These are phyloP conservation scores for Enteromius unitaeniatus DNA, from an alignment of 2,797 vertebrate species.

Conservation along the genomic window DNA sequence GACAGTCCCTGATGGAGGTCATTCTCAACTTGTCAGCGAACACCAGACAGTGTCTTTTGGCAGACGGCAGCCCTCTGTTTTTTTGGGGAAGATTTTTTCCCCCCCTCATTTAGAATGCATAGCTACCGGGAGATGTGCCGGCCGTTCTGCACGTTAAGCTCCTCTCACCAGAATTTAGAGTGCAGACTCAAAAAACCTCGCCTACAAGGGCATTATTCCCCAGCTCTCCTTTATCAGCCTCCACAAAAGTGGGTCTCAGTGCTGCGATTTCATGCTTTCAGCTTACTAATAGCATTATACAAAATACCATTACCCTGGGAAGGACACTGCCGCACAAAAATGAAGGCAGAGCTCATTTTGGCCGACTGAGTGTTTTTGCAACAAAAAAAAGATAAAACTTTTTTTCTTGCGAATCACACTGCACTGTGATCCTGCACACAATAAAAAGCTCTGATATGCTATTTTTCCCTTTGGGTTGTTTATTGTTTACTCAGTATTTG, in stretches of 20 bases:
- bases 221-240: constrained; percentile 50
- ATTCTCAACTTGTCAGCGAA: constrained; percentile 32
- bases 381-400: constrained; percentile 21
- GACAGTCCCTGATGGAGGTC: constrained; percentile 28
- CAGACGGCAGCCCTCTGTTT: neutral
- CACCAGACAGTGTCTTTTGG: neutral
- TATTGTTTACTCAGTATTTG: constrained; percentile 63
- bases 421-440: constrained; percentile 22
- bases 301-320: constrained; percentile 76
- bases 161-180: constrained; percentile 26
- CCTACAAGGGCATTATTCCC: constrained; percentile 55
- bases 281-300: constrained; percentile 79
- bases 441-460: constrained; percentile 31
- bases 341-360: constrained; percentile 71
- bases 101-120: constrained; percentile 20
- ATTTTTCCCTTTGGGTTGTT: constrained; percentile 61
- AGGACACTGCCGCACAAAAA: constrained; percentile 73
- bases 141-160: constrained; percentile 10
- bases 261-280: constrained; percentile 78
- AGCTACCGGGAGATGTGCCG: constrained; percentile 3
- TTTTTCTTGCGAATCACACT: constrained; percentile 31
- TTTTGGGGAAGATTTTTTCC: neutral
- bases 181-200: constrained; percentile 38
- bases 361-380: constrained; percentile 26
- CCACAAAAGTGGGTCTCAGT: constrained; percentile 68